phyloP scores from a whole-genome alignment of 2,888 invertebrate genomes.

The Margaritifera margaritifera region DNA sequence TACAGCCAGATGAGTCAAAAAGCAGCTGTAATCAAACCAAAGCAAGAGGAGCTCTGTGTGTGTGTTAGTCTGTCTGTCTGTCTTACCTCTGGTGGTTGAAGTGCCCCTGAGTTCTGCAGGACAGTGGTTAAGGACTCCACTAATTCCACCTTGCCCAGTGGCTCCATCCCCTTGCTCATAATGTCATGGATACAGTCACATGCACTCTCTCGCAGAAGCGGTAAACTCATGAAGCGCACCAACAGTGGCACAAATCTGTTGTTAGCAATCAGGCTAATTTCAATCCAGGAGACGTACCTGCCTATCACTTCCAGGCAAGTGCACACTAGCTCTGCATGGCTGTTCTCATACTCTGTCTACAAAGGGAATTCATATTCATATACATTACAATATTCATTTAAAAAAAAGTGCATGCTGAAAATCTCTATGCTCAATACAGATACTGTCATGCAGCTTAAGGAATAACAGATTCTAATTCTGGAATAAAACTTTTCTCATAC shows the following conservation, averaged over 20 bases:
- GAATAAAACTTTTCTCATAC: no score
- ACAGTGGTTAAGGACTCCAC: constrained; percentile 74
- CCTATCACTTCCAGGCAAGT: constrained; percentile 76
- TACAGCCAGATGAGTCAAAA: no score
- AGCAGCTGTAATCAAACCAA: background rate
- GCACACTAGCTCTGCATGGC: constrained; percentile 70
- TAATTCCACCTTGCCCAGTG: constrained; percentile 75
- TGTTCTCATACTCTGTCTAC: constrained; percentile 73
- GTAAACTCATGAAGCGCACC: constrained; percentile 71
- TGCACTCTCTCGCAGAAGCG: constrained; percentile 73
- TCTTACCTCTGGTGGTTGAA: constrained; percentile 69
- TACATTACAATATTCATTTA: background rate
- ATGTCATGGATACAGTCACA: constrained; percentile 76
- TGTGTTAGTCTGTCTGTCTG: background rate
- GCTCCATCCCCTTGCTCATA: constrained; percentile 78
- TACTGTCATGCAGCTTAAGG: no score
- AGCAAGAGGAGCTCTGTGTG: background rate
- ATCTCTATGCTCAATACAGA: background rate
- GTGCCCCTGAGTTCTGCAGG: constrained; percentile 71
- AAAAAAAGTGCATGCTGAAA: background rate
- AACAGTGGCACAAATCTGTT: constrained; percentile 76
- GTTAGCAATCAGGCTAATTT: constrained; percentile 77
- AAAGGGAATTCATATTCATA: constrained; percentile 21
- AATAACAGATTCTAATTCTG: no score
- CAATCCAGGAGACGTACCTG: constrained; percentile 77